phyloP scores from a whole-genome alignment of 2,888 invertebrate genomes.

The Frankliniella intonsa region DNA sequence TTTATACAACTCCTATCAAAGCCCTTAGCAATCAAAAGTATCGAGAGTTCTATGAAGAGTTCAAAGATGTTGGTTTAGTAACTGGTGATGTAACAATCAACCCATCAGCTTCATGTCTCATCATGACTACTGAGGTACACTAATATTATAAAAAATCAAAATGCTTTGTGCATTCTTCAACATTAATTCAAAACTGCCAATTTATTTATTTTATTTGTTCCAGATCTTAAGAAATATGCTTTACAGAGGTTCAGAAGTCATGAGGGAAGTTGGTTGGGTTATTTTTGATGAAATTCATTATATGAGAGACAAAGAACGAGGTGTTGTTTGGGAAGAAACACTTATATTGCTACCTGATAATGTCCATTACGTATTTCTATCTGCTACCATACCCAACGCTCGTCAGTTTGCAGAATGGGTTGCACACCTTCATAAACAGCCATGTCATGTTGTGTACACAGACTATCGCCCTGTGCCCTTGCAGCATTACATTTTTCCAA shows the following conservation, averaged over 20 bases:
- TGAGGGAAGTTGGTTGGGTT: constrained; percentile 99
- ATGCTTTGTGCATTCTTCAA: background rate
- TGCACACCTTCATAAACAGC: constrained; percentile 89
- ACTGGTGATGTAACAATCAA: constrained; percentile 96
- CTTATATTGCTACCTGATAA: constrained; percentile 94
- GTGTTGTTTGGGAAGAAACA: constrained; percentile 99
- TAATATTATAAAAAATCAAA: background rate
- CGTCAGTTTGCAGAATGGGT: constrained; percentile 94
- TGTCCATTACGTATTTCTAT: constrained; percentile 97
- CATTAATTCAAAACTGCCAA: background rate
- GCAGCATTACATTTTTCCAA: constrained; percentile 97
- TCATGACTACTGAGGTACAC: constrained; percentile 97
- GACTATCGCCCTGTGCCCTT: constrained; percentile 96
- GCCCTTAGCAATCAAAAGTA: constrained; percentile 99
- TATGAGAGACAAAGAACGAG: constrained; percentile 98
- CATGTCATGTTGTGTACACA: constrained; percentile 98
- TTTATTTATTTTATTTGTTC: constrained; percentile 38
- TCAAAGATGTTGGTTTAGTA: constrained; percentile 77
- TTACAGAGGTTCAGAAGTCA: constrained; percentile 96
- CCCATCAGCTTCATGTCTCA: constrained; percentile 86
- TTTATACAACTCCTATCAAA: constrained; percentile 99
- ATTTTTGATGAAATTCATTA: constrained; percentile 99
- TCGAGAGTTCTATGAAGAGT: constrained; percentile 72
- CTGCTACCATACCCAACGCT: constrained; percentile 99
- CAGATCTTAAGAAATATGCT: constrained; percentile 97